Percentiles rank a stretch among this genome's conserved stretches.
Conservation (phyloP, 2,888 invertebrate species). For the Microplitis deprimator region DNA sequence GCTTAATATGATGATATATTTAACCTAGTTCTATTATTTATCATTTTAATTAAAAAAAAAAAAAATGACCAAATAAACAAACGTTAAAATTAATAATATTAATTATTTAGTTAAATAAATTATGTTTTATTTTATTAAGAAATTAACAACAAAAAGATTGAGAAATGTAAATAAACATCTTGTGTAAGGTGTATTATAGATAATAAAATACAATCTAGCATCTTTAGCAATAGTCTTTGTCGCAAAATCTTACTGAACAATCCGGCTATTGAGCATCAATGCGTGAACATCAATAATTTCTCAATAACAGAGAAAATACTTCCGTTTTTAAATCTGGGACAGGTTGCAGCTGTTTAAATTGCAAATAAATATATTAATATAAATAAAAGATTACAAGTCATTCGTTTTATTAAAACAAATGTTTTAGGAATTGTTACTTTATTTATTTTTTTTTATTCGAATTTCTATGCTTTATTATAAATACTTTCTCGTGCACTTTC, state of each 20-base stretch:
- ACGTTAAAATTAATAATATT: too few relatives aligned
- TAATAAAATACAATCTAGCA: background rate
- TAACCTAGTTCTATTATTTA: too few relatives aligned
- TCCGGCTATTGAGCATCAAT: conserved; percentile 9
- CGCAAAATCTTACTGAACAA: conserved; percentile 5
- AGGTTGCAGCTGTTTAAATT: conserved; percentile 16
- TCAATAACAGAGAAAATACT: conserved; percentile 8
- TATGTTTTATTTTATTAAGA: background rate
- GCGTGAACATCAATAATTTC: conserved; percentile 15
- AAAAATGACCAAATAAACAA: too few relatives aligned
- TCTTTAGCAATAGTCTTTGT: conserved; percentile 15
- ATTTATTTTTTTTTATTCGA: background rate
- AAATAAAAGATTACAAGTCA: background rate
- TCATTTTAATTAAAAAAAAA: too few relatives aligned
- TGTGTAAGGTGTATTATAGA: background rate
- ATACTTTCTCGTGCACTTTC: conserved; percentile 28
- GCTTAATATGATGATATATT: conserved; percentile 7
- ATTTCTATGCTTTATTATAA: background rate
- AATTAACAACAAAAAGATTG: background rate
- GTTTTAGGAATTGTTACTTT: background rate
- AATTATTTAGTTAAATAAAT: too few relatives aligned
- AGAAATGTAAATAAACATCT: background rate
- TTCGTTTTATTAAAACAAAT: background rate
- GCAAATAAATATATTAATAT: background rate
- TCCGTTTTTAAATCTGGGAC: conserved; percentile 24